phyloP scores from a whole-genome alignment of 2,888 invertebrate species.

The Drosophila aldrichi region DNA sequence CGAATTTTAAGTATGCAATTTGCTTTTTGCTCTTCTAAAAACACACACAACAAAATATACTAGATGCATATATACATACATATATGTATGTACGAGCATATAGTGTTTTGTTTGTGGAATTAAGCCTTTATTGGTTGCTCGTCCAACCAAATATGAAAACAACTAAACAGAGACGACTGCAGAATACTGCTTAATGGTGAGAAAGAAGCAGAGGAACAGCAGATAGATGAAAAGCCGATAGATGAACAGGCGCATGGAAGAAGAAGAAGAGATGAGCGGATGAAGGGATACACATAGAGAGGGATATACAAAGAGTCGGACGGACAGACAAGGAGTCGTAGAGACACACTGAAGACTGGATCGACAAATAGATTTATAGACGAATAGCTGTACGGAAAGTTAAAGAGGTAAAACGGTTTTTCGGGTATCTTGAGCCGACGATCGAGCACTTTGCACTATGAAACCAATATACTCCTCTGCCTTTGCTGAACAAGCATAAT shows the following conservation, averaged over 20 bases:
- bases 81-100: not conserved
- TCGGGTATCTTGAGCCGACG: too few species aligned
- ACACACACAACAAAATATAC: not conserved
- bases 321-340: too few species aligned
- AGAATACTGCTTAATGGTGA: not conserved
- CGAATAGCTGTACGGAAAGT: too few species aligned
- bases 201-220: too few species aligned
- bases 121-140: slow-evolving; percentile 23
- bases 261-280: too few species aligned
- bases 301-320: too few species aligned
- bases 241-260: too few species aligned
- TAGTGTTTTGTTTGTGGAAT: slow-evolving; percentile 26
- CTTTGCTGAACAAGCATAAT: not conserved
- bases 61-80: not conserved
- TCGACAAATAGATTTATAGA: too few species aligned
- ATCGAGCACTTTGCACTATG: not conserved
- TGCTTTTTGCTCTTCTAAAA: slow-evolving; percentile 17
- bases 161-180: not conserved
- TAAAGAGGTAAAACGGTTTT: too few species aligned
- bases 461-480: not conserved
- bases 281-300: too few species aligned
- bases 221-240: too few species aligned
- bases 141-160: slow-evolving; percentile 23
- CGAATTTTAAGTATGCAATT: slow-evolving; percentile 59
- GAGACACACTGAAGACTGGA: too few species aligned